Evolutionary conservation across 1,140 invertebrate genomes (phyloP), one percentile per base, ranked within the genome.

Genomic region (Drosophila mauritiana): DNA sequence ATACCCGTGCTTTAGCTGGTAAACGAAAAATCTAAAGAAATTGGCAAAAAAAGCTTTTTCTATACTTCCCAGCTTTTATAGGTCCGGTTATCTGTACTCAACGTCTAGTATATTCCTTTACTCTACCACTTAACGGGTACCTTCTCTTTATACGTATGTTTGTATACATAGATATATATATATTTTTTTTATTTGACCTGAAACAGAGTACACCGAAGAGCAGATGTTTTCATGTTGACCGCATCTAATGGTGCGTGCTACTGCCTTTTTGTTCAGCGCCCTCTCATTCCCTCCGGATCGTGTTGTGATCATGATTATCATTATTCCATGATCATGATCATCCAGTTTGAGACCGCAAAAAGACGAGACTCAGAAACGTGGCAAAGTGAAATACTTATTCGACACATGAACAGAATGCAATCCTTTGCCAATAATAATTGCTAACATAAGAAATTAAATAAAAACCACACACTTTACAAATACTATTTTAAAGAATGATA

Each of bases 201-300:
- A 70, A 31, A 45, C 40, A 13, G 59, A 72, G 64, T 59, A 72
- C 69, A 79, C 57, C 55, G 69, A 81, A 69, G 70, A 77, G 88
- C 88, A 91, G 88, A 91, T 91, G 88, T 91, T 91, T 91, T 76
- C 73, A 76, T 73, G 89, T 91, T 91, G 88, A 91, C 88, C 88
- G 88, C 88, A 91, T 91, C 88, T 91, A 91, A 91, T 91, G 88
- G 88, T 91, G 83, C 89, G 88, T 91, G 88, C 88, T 88, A 91
- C 88, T 91, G 88, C 79, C 70, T 80, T 80, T 89, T 78, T 80
- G 75, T 49, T 69, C 31, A 51, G 52, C 69, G 25, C 7, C 48
- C 25, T 34, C 48, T 51, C 27, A 15, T 51, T 51, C 48, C 48
- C 48, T 31, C 48, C 48, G 22, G 13, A n/a, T 10, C 46, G 46